Conservation (phyloP, 1,140 invertebrate species). For the Drosophila hydei region DNA sequence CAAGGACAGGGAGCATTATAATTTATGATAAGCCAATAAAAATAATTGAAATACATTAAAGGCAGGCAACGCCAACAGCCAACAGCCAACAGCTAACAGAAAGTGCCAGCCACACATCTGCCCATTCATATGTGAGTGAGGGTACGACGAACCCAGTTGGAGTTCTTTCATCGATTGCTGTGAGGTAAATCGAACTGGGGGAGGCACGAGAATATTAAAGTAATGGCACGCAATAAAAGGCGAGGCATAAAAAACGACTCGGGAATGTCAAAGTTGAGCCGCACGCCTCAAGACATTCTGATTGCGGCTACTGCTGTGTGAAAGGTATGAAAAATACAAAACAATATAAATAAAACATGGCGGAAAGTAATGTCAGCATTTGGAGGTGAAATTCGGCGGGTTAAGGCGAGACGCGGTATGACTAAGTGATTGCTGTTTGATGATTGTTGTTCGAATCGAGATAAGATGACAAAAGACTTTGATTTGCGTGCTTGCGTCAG, state of each 20-base stretch:
- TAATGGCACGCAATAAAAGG: conserved; percentile 58
- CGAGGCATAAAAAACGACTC: conserved; percentile 51
- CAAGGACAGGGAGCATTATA: conserved; percentile 60
- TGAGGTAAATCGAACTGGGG: conserved; percentile 38
- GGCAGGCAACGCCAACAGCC: conserved; percentile 28
- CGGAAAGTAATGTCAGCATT: conserved; percentile 15
- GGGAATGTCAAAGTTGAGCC: conserved; percentile 48
- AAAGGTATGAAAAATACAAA: conserved; percentile 53
- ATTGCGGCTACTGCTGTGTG: conserved; percentile 51
- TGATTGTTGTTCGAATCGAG: conserved; percentile 6
- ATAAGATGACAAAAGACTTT: conserved; percentile 26
- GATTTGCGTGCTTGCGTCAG: conserved; percentile 21
- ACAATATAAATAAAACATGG: conserved; percentile 52
- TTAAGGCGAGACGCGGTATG: conserved; percentile 15
- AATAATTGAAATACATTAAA: conserved; percentile 73
- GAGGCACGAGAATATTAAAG: conserved; percentile 36
- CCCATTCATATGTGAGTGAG: background rate
- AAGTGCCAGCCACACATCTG: too few species aligned
- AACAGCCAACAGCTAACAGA: conserved; percentile 43
- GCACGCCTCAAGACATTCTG: conserved; percentile 38
- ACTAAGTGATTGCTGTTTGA: conserved; percentile 29
- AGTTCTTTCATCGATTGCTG: conserved; percentile 29
- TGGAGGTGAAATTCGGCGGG: conserved; percentile 20
- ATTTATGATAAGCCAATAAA: conserved; percentile 75
- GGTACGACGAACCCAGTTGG: conserved; percentile 53